Conservation (phyloP, 2,113 vertebrate genomes). For the Rhea pennata region DNA sequence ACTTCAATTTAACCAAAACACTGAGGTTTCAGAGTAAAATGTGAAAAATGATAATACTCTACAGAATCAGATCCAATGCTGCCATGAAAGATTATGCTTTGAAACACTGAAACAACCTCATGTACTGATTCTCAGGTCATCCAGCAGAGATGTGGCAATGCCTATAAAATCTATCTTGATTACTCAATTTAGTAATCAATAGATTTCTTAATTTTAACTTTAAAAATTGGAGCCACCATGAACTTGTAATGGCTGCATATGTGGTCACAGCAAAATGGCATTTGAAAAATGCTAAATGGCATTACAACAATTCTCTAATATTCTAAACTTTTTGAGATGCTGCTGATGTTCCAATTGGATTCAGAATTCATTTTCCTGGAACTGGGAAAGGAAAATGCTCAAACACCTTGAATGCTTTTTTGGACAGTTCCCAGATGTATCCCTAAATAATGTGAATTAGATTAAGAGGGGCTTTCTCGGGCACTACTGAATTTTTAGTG, state of each 20-base stretch:
- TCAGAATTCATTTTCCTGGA: background rate
- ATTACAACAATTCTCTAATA: background rate
- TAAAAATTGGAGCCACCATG: background rate
- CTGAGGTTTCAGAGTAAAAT: background rate
- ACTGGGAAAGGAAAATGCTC: background rate
- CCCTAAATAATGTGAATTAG: background rate
- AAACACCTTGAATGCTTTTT: background rate
- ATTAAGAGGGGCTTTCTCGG: background rate
- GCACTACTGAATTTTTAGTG: background rate
- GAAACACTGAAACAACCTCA: background rate
- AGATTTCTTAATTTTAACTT: background rate
- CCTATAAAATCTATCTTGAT: background rate
- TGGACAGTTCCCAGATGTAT: background rate
- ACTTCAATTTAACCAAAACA: background rate
- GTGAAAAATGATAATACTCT: background rate
- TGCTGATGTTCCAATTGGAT: background rate
- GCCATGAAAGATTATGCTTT: background rate
- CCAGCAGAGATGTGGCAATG: background rate
- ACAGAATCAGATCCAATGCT: background rate
- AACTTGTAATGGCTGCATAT: background rate
- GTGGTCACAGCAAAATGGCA: background rate
- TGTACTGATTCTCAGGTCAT: background rate
- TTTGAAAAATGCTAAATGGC: background rate
- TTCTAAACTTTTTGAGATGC: background rate
- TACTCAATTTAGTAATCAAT: rapidly evolving